phyloP scores from a whole-genome alignment of 1,140 invertebrate species.

The Cataglyphis hispanica region DNA sequence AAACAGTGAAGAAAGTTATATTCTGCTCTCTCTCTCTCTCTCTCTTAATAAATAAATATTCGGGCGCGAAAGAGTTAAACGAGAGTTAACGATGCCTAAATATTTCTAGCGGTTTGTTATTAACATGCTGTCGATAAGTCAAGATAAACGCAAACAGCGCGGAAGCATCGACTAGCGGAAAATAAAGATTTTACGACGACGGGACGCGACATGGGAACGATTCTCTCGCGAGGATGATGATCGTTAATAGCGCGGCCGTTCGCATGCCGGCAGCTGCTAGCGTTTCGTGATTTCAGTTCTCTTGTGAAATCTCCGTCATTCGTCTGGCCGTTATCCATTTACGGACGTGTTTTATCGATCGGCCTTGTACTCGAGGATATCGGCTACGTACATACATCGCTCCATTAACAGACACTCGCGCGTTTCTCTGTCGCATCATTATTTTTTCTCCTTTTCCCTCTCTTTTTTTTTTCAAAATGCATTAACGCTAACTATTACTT shows the following conservation, averaged over 20 bases:
- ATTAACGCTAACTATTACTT: slow-evolving; percentile 9
- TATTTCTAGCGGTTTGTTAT: slow-evolving; percentile 32
- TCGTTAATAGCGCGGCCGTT: slow-evolving; percentile 60
- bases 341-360: slow-evolving; percentile 73
- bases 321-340: slow-evolving; percentile 72
- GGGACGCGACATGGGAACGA: slow-evolving; percentile 22
- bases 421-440: slow-evolving; percentile 52
- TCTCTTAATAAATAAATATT: slow-evolving; percentile 28
- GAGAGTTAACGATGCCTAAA: too few relatives aligned
- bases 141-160: slow-evolving; percentile 50
- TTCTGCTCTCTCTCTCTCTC: too few relatives aligned
- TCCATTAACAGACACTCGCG: slow-evolving; percentile 47
- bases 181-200: slow-evolving; percentile 45
- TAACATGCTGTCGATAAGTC: slow-evolving; percentile 26
- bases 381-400: slow-evolving; percentile 45
- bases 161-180: slow-evolving; percentile 56
- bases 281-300: slow-evolving; percentile 61
- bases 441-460: background rate
- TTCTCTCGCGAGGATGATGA: slow-evolving; percentile 64
- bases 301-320: slow-evolving; percentile 73
- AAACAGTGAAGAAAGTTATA: background rate
- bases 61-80: background rate
- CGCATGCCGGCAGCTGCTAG: slow-evolving; percentile 53
- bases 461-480: slow-evolving; percentile 22
- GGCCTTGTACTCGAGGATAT: slow-evolving; percentile 62